Base-by-base conservation (phyloP, 2,113 vertebrate genomes). In the Laticauda colubrina region DNA sequence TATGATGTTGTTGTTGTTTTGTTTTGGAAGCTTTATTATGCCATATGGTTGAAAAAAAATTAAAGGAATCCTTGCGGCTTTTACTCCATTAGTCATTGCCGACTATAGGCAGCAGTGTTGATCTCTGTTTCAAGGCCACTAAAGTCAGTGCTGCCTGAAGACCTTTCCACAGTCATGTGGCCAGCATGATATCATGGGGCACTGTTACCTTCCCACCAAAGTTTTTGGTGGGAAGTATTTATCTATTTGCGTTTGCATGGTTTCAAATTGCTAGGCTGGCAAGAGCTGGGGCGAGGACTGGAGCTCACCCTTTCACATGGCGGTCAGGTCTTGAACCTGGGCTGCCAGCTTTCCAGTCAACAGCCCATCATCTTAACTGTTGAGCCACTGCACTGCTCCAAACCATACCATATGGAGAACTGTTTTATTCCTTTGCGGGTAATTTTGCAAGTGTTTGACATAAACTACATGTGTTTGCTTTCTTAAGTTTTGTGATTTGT, bases 391-490 rank as follows among this genome's bases (percentile, higher is more conserved):
- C 9, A 0, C 9, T 61, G 59, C 3, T 24, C 26, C 59, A 29
- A 29, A 64, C 26, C 24, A 91, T 95, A 95, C 96, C 97, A 97
- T 98, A 98, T 97, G 97, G 97, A 96, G 97, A 98, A 98, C 96
- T 95, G 95, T 97, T 98, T 97, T 97, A 95, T 92, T 92, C 96
- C 94, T 89, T 96, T 97, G 95, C 95, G 96, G 95, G 96, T 97
- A 95, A 94, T 92, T 97, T 97, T 96, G 96, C 96, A 94, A 92
- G 96, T 97, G 95, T 94, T 95, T 91, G 96, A 96, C 96, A 97
- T 97, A 97, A 97, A 97, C 95, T 96, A 96, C 95, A 20, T 69
- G n/a, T 20, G 95, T 94, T 89, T 93, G 92, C 97, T 96, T 97
- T 96, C 96, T 95, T 85, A 95, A 94, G 95, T 94, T 95, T 96